Evolutionary conservation across 2,888 invertebrate species (phyloP).

Genomic region (Synergus japonicus): DNA sequence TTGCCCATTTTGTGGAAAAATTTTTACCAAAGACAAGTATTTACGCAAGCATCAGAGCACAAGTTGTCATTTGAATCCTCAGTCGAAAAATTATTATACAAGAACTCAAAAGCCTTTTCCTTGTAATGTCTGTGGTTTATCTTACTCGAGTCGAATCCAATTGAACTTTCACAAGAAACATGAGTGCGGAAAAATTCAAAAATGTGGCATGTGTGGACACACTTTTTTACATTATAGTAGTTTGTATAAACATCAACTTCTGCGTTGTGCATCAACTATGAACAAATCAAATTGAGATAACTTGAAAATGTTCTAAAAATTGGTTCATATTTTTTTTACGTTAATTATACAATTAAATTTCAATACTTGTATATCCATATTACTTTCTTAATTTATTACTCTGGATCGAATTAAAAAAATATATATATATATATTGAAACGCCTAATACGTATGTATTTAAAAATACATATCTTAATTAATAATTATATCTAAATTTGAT

Average conservation of each 20-base stretch:
- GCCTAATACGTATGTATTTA: background rate
- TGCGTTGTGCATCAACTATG: constrained; percentile 9
- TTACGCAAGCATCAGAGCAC: constrained; percentile 38
- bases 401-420: background rate
- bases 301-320: too few species aligned
- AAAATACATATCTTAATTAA: too few species aligned
- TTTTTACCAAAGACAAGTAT: constrained; percentile 36
- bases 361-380: background rate
- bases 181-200: constrained; percentile 59
- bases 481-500: background rate
- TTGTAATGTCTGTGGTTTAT: constrained; percentile 51
- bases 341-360: background rate
- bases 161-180: constrained; percentile 51
- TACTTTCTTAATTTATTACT: background rate
- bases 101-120: constrained; percentile 31
- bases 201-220: constrained; percentile 42
- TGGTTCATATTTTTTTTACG: too few species aligned
- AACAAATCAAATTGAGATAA: background rate
- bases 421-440: background rate
- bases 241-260: constrained; percentile 49
- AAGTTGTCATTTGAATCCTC: constrained; percentile 49
- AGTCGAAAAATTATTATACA: constrained; percentile 38
- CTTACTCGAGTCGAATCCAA: constrained; percentile 48
- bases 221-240: constrained; percentile 41
- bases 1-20: constrained; percentile 44